Evolutionary conservation across 2,113 vertebrate species (phyloP).

Genomic region (Grammomys surdaster): DNA sequence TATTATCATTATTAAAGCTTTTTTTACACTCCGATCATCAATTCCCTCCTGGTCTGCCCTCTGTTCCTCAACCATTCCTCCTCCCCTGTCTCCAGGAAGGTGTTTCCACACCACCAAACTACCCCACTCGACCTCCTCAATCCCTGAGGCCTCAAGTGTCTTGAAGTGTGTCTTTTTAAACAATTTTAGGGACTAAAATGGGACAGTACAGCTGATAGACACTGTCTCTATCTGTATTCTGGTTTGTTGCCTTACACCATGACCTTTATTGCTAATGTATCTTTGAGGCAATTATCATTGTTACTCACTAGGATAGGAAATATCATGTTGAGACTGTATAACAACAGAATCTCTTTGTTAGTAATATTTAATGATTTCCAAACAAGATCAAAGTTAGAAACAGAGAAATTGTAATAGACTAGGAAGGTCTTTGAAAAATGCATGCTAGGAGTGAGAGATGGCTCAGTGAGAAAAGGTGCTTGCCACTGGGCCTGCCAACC

Average conservation of each 20-base stretch:
- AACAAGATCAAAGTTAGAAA: neutral
- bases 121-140: too few species aligned
- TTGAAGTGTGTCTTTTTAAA: neutral
- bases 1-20: too few species aligned
- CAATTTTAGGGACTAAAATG: neutral
- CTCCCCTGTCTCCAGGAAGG: too few species aligned
- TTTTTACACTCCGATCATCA: too few species aligned
- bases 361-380: neutral
- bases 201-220: neutral
- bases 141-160: too few species aligned
- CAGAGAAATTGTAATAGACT: neutral
- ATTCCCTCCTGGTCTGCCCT: too few species aligned
- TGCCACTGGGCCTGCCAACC: neutral
- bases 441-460: neutral
- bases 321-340: neutral
- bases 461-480: neutral
- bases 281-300: slow-evolving; percentile 20
- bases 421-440: neutral
- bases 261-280: slow-evolving; percentile 8
- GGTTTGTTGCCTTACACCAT: neutral
- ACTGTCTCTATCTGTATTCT: neutral
- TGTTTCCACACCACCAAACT: too few species aligned
- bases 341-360: neutral
- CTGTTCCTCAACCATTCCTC: too few species aligned
- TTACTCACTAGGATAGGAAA: neutral